Percentiles rank a stretch among this genome's conserved stretches.
phyloP scores from a whole-genome alignment of 2,888 invertebrate species.

The Tetragonula carbonaria region DNA sequence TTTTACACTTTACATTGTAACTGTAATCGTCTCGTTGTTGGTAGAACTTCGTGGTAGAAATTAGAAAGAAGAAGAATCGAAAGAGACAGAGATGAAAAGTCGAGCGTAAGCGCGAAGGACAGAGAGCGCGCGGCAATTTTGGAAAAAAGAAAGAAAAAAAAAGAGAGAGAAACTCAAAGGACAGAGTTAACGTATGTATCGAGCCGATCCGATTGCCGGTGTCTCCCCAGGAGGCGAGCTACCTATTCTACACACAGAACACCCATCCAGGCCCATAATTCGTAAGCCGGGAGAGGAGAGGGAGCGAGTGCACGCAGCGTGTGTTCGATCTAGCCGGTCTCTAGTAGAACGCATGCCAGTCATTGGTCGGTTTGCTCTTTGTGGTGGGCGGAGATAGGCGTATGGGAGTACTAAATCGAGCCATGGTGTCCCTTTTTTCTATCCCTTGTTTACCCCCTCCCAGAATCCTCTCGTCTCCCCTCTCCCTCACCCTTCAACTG shows the following conservation, averaged over 20 bases:
- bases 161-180: background rate
- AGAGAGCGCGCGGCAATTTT: background rate
- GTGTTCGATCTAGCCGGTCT: slow-evolving; percentile 69
- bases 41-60: background rate
- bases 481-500: background rate
- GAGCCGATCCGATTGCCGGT: slow-evolving; percentile 3
- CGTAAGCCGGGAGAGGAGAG: slow-evolving; percentile 45
- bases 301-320: slow-evolving; percentile 50
- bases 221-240: slow-evolving; percentile 19
- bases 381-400: slow-evolving; percentile 79
- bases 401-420: slow-evolving; percentile 75
- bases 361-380: slow-evolving; percentile 78
- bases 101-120: no score
- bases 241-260: slow-evolving; percentile 18
- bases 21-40: background rate
- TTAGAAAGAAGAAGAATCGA: background rate
- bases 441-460: slow-evolving; percentile 40
- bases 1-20: no score
- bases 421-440: slow-evolving; percentile 72
- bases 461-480: slow-evolving; percentile 12
- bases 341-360: slow-evolving; percentile 74
- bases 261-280: slow-evolving; percentile 53
- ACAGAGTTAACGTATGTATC: slow-evolving; percentile 2
- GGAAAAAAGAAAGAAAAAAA: background rate
- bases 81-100: background rate